These are phyloP conservation scores for Australoheros scitulus DNA, from an alignment of 2,113 vertebrate genomes.

Conservation along the genomic window DNA sequence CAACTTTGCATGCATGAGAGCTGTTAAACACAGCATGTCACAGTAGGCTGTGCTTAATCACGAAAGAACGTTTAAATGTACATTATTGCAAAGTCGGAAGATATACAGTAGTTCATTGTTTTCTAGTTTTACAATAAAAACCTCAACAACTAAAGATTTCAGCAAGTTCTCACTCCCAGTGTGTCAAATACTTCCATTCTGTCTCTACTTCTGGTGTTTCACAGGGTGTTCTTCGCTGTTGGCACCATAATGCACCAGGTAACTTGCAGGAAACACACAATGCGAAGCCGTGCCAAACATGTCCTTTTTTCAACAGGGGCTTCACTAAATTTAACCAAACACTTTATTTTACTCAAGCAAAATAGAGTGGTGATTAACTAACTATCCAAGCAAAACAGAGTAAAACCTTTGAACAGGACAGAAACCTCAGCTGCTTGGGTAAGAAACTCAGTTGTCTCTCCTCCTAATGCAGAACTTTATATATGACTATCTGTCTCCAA, in stretches of 20 bases:
- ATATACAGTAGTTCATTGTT: not conserved
- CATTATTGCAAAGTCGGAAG: not conserved
- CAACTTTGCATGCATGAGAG: constrained; percentile 16
- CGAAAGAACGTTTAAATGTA: not conserved
- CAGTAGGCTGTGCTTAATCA: constrained; percentile 12
- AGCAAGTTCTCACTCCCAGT: not conserved
- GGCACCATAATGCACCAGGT: not conserved
- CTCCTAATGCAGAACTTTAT: not conserved
- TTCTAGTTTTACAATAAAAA: too few species aligned
- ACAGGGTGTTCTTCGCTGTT: not conserved
- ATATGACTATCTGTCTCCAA: not conserved
- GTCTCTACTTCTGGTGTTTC: not conserved
- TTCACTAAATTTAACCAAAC: too few species aligned
- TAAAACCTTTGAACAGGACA: not conserved
- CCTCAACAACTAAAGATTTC: not conserved
- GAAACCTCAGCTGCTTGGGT: not conserved
- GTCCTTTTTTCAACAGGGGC: too few species aligned
- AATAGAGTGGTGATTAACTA: not conserved
- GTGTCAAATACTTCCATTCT: not conserved
- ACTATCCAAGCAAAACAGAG: not conserved
- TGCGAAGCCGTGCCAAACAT: not conserved
- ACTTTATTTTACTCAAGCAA: not conserved
- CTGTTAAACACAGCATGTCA: constrained; percentile 34
- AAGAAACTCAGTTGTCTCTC: not conserved
- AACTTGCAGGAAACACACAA: not conserved